These are phyloP conservation scores for Sabatieria punctata DNA, from an alignment of 2,888 invertebrate species.

Conservation along the genomic window DNA sequence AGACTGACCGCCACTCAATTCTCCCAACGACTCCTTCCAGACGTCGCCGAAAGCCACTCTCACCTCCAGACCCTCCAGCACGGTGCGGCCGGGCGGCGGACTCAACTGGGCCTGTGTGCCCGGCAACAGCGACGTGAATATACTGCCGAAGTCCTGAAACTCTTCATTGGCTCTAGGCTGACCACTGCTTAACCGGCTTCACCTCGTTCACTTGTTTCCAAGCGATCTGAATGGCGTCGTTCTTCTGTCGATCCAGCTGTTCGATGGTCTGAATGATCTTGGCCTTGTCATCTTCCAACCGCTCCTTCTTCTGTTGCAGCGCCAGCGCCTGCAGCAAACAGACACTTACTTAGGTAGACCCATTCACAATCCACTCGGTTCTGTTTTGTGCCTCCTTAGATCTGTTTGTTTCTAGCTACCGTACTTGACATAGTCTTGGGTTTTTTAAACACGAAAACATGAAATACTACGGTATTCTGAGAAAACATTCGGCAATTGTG, in stretches of 20 bases:
- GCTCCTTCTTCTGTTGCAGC: slow-evolving; percentile 50
- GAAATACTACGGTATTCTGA: too few relatives aligned
- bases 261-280: slow-evolving; percentile 59
- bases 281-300: slow-evolving; percentile 54
- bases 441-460: too few relatives aligned
- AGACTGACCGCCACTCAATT: slow-evolving; percentile 83
- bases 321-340: slow-evolving; percentile 44
- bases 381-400: too few relatives aligned
- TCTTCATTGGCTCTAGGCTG: background rate
- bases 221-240: slow-evolving; percentile 57
- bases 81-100: slow-evolving; percentile 46
- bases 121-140: slow-evolving; percentile 73
- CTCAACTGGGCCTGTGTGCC: slow-evolving; percentile 71
- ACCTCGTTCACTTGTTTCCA: slow-evolving; percentile 60
- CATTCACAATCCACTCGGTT: too few relatives aligned
- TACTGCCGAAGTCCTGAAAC: slow-evolving; percentile 66
- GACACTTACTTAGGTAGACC: too few relatives aligned
- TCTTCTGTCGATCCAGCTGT: slow-evolving; percentile 77
- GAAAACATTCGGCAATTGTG: too few relatives aligned
- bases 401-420: too few relatives aligned
- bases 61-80: slow-evolving; percentile 72
- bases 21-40: slow-evolving; percentile 87
- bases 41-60: slow-evolving; percentile 75
- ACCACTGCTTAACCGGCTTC: slow-evolving; percentile 8
- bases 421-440: too few relatives aligned